A percentile compares a stretch with the other conserved stretches of the same genome.
These are phyloP conservation scores for Cherax quadricarinatus DNA, from an alignment of 1,140 invertebrate genomes.

Conservation along the genomic window DNA sequence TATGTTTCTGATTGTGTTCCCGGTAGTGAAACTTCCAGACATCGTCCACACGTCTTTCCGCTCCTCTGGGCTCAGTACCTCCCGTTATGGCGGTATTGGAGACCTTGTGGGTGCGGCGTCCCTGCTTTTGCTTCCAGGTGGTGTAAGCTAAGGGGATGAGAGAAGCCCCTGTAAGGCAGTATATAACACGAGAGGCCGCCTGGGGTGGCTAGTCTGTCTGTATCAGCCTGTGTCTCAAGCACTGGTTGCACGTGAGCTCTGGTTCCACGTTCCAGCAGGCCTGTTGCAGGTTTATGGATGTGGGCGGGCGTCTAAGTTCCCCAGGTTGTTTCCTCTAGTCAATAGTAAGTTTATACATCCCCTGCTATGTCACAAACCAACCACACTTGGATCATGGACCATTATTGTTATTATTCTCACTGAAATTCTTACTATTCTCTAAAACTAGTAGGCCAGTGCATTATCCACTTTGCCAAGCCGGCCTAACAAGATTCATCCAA, in stretches of 20 bases:
- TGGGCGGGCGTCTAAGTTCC: not conserved
- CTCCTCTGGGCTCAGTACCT: not conserved
- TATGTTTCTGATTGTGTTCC: no score
- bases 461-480: no score
- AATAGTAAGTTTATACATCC: not conserved
- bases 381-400: no score
- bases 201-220: slow-evolving; percentile 12
- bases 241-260: not conserved
- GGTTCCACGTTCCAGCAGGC: slow-evolving; percentile 23
- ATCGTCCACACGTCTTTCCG: not conserved
- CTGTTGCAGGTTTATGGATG: slow-evolving; percentile 34
- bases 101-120: slow-evolving; percentile 11
- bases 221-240: slow-evolving; percentile 4
- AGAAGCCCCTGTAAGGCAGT: slow-evolving; percentile 22
- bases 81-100: not conserved
- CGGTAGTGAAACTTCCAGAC: no score
- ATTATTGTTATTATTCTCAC: no score
- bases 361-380: no score
- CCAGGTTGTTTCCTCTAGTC: not conserved
- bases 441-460: no score
- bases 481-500: no score
- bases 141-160: slow-evolving; percentile 15
- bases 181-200: not conserved
- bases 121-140: slow-evolving; percentile 26
- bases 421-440: no score